phyloP scores from a whole-genome alignment of 2,888 invertebrate genomes.

The Lochmaea capreae region DNA sequence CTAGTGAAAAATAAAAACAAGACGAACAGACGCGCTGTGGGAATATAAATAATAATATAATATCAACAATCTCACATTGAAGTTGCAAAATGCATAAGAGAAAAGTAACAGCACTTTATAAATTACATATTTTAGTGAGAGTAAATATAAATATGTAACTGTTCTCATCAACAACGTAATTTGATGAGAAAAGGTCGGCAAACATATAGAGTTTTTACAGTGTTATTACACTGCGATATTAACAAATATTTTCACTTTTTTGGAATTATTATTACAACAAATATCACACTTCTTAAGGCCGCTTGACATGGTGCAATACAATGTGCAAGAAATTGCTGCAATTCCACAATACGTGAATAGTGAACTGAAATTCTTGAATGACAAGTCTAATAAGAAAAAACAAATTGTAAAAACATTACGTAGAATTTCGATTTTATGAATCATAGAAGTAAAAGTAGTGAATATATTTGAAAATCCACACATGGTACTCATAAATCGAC shows the following conservation, averaged over 20 bases:
- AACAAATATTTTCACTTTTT: conserved; percentile 29
- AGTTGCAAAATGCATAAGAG: conserved; percentile 6
- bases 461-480: too few species aligned
- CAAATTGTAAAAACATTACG: too few species aligned
- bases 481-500: too few species aligned
- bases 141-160: conserved; percentile 32
- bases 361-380: too few species aligned
- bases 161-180: conserved; percentile 23
- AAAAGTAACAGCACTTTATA: conserved; percentile 16
- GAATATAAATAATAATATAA: conserved; percentile 9
- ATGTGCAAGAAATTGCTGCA: too few species aligned
- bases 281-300: too few species aligned
- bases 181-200: conserved; percentile 19
- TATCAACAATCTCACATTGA: not conserved
- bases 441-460: too few species aligned
- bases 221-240: conserved; percentile 7
- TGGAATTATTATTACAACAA: conserved; percentile 11
- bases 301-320: too few species aligned
- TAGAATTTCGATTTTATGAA: too few species aligned
- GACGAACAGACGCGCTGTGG: not conserved
- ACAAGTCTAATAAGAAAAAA: too few species aligned
- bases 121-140: conserved; percentile 30
- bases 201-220: too few species aligned
- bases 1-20: conserved; percentile 7
- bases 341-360: too few species aligned